phyloP scores from a whole-genome alignment of 2,888 invertebrate genomes.

The Nomada flava region DNA sequence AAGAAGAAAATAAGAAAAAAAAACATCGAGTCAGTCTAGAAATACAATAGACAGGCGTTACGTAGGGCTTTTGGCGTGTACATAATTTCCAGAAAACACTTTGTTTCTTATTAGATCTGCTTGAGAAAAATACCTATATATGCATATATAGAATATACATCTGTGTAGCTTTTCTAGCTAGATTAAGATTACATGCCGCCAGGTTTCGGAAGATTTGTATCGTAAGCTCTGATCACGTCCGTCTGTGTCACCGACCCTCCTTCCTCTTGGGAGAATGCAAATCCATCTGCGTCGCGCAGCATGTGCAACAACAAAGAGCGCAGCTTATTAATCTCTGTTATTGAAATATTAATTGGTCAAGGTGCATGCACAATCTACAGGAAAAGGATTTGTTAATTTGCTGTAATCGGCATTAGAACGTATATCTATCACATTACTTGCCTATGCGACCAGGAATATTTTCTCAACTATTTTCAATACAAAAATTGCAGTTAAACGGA shows the following conservation, averaged over 20 bases:
- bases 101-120: constrained; percentile 1
- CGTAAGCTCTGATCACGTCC: constrained; percentile 97
- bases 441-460: background rate
- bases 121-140: constrained; percentile 37
- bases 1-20: background rate
- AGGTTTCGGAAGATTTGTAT: constrained; percentile 95
- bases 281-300: constrained; percentile 90
- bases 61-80: constrained; percentile 46
- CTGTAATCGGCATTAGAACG: constrained; percentile 9
- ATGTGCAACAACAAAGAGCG: constrained; percentile 72
- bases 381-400: background rate
- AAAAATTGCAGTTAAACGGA: background rate
- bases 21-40: constrained; percentile 33
- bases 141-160: constrained; percentile 40
- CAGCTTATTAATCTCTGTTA: constrained; percentile 66
- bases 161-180: constrained; percentile 44
- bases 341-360: constrained; percentile 35
- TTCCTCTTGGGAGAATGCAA: constrained; percentile 99
- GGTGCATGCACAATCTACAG: constrained; percentile 45
- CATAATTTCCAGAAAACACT: constrained; percentile 5
- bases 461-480: background rate
- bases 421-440: background rate
- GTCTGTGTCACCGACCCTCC: constrained; percentile 97
- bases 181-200: constrained; percentile 87
- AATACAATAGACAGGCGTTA: constrained; percentile 57